Percentiles rank a stretch among this genome's conserved stretches.
phyloP scores from a whole-genome alignment of 2,888 invertebrate species.

The Tryphoninae sp. region DNA sequence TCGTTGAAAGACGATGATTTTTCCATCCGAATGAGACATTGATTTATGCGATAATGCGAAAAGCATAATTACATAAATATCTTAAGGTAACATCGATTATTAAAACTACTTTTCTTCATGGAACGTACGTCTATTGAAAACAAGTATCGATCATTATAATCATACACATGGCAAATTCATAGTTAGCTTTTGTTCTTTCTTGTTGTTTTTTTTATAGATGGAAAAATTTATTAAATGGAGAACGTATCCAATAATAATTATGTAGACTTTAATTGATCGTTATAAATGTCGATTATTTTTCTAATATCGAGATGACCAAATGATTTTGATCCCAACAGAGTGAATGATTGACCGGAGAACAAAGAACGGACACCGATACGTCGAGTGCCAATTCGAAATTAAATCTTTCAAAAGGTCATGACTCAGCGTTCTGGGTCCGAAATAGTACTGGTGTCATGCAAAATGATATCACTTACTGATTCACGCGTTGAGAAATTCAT shows the following conservation, averaged over 20 bases:
- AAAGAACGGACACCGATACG: constrained; percentile 36
- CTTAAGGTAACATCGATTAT: neutral
- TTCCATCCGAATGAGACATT: constrained; percentile 30
- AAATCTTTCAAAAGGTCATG: constrained; percentile 18
- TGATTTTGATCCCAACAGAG: constrained; percentile 41
- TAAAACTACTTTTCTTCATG: constrained; percentile 19
- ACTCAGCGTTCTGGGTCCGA: constrained; percentile 8
- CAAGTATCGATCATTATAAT: constrained; percentile 6
- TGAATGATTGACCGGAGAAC: constrained; percentile 2
- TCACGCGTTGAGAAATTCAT: constrained; percentile 19
- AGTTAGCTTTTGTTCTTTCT: neutral
- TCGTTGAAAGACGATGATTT: constrained; percentile 44
- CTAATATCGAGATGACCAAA: neutral
- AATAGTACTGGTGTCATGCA: neutral
- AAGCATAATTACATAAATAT: constrained; percentile 29
- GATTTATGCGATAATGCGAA: constrained; percentile 55
- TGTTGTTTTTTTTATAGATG: neutral
- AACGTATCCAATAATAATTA: constrained; percentile 31
- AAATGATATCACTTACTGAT: constrained; percentile 37
- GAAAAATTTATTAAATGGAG: neutral
- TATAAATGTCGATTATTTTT: neutral
- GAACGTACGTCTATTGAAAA: constrained; percentile 25
- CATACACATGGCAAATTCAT: neutral
- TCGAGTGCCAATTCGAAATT: constrained; percentile 10
- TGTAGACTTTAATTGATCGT: neutral